Percentiles rank a stretch among this genome's conserved stretches.
Conservation (phyloP, 2,797 vertebrate genomes). For the Triplophysa bombifrons region DNA sequence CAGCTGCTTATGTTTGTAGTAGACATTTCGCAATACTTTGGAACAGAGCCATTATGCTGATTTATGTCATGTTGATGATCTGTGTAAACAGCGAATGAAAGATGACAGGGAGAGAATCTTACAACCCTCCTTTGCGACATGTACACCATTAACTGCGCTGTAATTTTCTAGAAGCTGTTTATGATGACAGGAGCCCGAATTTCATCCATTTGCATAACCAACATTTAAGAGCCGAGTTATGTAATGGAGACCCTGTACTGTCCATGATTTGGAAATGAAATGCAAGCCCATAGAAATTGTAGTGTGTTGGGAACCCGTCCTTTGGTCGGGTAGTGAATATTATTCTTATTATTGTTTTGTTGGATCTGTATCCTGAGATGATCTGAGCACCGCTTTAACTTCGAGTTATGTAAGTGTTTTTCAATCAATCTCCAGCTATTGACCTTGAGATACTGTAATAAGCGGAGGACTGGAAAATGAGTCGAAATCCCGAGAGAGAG, state of each 20-base stretch:
- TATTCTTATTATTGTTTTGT: neutral
- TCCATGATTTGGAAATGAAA: neutral
- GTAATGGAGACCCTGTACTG: neutral
- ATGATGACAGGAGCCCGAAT: neutral
- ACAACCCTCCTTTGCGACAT: neutral
- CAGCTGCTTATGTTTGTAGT: neutral
- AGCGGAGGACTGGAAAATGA: conserved; percentile 24
- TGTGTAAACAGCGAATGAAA: neutral
- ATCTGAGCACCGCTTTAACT: neutral
- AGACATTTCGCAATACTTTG: neutral
- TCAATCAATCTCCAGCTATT: conserved; percentile 24
- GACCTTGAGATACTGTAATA: conserved; percentile 39
- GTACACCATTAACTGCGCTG: neutral
- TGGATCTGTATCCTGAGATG: neutral
- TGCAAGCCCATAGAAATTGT: neutral
- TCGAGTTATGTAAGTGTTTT: conserved; percentile 20
- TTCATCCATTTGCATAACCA: neutral
- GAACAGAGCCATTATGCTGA: neutral
- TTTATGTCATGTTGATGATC: neutral
- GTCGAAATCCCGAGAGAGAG: neutral
- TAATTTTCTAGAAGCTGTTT: neutral
- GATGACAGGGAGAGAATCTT: neutral
- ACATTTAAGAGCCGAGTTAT: neutral
- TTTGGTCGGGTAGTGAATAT: neutral
- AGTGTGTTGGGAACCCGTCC: neutral